Percentiles rank a stretch among this genome's conserved stretches.
Evolutionary conservation across 2,113 vertebrate genomes (phyloP).

Genomic region (Austrofundulus limnaeus): DNA sequence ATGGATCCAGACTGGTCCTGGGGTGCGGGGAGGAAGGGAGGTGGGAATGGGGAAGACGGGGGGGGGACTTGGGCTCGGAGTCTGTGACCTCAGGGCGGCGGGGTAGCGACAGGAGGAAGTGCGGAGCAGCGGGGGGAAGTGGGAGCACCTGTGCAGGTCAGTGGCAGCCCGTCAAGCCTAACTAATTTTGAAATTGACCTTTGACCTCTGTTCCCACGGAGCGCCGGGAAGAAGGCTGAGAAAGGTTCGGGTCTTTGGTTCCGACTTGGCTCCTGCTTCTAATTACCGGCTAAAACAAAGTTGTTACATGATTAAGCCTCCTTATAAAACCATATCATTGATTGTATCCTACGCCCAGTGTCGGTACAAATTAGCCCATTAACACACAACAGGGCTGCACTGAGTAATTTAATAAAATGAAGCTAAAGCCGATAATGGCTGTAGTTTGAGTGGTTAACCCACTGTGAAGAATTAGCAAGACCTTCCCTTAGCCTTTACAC

Average conservation of each 20-base stretch:
- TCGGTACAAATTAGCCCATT: conserved; percentile 85
- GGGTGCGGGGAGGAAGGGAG: conserved; percentile 23
- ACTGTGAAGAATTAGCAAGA: conserved; percentile 71
- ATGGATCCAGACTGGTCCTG: conserved; percentile 61
- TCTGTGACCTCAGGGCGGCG: conserved; percentile 53
- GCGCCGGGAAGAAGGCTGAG: conserved; percentile 63
- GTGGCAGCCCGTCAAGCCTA: conserved; percentile 84
- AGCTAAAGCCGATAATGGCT: conserved; percentile 72
- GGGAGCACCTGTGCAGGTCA: conserved; percentile 90
- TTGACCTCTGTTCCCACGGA: conserved; percentile 85
- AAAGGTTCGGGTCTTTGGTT: conserved; percentile 31
- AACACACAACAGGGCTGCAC: conserved; percentile 81
- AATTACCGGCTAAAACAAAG: conserved; percentile 85
- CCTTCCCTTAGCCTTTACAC: conserved; percentile 2
- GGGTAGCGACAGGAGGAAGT: conserved; percentile 81
- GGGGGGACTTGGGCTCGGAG: conserved; percentile 30
- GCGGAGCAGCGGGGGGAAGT: conserved; percentile 74
- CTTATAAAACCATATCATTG: conserved; percentile 74
- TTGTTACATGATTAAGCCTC: conserved; percentile 87
- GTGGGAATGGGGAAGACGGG: not conserved
- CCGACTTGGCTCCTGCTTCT: conserved; percentile 84
- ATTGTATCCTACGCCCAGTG: conserved; percentile 87
- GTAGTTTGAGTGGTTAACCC: conserved; percentile 63
- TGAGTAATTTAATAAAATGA: conserved; percentile 63
- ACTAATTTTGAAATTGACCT: conserved; percentile 89